phyloP scores from a whole-genome alignment of 2,113 vertebrate genomes.

The Proterorhinus semilunaris region DNA sequence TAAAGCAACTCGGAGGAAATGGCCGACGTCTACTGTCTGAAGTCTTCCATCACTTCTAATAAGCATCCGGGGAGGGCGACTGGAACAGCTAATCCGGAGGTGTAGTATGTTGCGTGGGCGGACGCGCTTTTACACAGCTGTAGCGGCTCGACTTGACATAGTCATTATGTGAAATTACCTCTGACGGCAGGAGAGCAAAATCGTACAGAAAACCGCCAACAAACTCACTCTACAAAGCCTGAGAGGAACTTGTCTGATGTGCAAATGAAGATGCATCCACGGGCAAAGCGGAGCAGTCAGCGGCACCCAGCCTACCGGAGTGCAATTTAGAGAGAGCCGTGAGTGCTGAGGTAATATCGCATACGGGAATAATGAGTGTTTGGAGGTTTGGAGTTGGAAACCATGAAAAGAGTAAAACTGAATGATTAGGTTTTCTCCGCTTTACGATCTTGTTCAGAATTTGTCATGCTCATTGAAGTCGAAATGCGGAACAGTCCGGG shows the following conservation, averaged over 20 bases:
- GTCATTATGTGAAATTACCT: constrained; percentile 21
- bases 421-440: background rate
- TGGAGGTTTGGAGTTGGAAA: background rate
- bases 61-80: constrained; percentile 1
- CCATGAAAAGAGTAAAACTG: background rate
- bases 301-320: background rate
- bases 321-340: background rate
- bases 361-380: background rate
- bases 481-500: too few species aligned
- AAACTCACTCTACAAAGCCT: background rate
- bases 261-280: constrained; percentile 1
- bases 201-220: background rate
- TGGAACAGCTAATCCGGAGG: constrained; percentile 9
- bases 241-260: background rate
- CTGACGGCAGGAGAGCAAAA: constrained; percentile 10
- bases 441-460: too few species aligned
- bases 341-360: background rate
- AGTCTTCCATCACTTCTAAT: constrained; percentile 11
- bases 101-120: constrained; percentile 26
- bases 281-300: background rate
- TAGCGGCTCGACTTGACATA: constrained; percentile 15
- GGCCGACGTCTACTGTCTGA: constrained; percentile 17
- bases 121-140: constrained; percentile 16
- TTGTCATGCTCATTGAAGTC: too few species aligned
- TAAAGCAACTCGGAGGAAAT: constrained; percentile 26